These are phyloP conservation scores for Paedocypris micromegethes DNA, from an alignment of 2,797 vertebrate genomes.

Conservation along the genomic window DNA sequence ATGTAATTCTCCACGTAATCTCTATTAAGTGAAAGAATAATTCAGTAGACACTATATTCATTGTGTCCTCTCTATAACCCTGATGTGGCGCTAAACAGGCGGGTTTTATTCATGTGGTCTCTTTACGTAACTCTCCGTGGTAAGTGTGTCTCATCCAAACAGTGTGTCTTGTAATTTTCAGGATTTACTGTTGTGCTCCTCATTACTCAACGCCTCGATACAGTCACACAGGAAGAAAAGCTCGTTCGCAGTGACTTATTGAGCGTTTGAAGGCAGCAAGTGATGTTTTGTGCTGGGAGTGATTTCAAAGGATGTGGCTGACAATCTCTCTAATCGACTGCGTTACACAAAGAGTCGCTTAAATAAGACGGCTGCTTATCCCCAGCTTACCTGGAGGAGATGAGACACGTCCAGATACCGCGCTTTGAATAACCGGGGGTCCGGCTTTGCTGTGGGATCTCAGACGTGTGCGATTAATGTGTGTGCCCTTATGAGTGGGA, in stretches of 20 bases:
- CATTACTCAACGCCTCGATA: constrained; percentile 34
- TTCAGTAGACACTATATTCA: neutral
- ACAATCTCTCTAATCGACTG: constrained; percentile 45
- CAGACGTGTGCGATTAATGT: constrained; percentile 16
- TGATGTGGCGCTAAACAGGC: constrained; percentile 17
- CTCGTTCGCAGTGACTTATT: constrained; percentile 29
- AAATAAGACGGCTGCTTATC: constrained; percentile 46
- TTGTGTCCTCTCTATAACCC: constrained; percentile 25
- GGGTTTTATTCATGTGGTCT: constrained; percentile 34
- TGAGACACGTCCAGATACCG: constrained; percentile 37
- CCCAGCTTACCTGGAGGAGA: constrained; percentile 47
- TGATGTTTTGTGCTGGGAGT: constrained; percentile 37
- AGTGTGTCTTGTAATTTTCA: constrained; percentile 42
- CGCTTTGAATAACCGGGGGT: constrained; percentile 34
- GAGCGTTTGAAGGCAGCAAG: constrained; percentile 37
- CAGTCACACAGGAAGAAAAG: constrained; percentile 44
- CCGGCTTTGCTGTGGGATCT: constrained; percentile 44
- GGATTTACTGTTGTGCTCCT: constrained; percentile 43
- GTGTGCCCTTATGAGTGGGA: constrained; percentile 29
- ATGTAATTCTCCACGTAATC: neutral
- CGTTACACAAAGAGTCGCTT: constrained; percentile 39
- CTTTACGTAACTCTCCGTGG: constrained; percentile 37
- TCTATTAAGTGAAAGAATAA: constrained; percentile 6
- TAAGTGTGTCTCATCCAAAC: constrained; percentile 38
- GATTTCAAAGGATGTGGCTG: constrained; percentile 47